A percentile compares a stretch with the other conserved stretches of the same genome.
Conservation (phyloP, 1,140 invertebrate species). For the Chlorops oryzae region DNA sequence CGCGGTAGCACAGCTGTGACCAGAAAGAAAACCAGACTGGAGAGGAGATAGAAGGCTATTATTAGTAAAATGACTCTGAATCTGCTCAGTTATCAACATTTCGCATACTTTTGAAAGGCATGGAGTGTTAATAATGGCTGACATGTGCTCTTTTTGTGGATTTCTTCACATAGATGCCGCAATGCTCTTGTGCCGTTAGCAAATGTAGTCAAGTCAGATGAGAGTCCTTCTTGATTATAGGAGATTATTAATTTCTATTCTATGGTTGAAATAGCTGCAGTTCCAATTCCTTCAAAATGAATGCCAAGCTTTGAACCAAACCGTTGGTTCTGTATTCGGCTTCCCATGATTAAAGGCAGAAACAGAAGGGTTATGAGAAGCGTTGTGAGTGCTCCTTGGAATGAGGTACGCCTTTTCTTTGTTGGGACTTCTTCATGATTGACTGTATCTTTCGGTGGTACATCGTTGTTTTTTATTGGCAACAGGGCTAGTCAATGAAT, state of each 20-base stretch:
- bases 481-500: slow-evolving; percentile 4
- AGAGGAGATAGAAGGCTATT: too few species aligned
- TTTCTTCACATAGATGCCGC: neutral
- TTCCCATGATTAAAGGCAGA: too few species aligned
- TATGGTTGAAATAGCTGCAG: neutral
- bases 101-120: too few species aligned
- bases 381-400: neutral
- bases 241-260: too few species aligned
- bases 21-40: too few species aligned
- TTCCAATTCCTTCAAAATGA: neutral
- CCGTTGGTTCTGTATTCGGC: too few species aligned
- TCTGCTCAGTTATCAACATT: too few species aligned
- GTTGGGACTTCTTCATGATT: neutral
- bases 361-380: neutral
- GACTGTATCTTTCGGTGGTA: neutral
- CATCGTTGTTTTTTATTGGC: neutral
- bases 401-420: neutral
- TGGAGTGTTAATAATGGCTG: too few species aligned
- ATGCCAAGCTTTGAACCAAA: too few species aligned
- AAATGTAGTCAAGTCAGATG: neutral
- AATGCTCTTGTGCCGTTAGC: neutral
- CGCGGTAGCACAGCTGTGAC: too few species aligned
- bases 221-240: too few species aligned
- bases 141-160: neutral
- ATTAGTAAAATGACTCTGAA: too few species aligned